Conservation (phyloP, 1,140 invertebrate species). For the Ips nitidus region DNA sequence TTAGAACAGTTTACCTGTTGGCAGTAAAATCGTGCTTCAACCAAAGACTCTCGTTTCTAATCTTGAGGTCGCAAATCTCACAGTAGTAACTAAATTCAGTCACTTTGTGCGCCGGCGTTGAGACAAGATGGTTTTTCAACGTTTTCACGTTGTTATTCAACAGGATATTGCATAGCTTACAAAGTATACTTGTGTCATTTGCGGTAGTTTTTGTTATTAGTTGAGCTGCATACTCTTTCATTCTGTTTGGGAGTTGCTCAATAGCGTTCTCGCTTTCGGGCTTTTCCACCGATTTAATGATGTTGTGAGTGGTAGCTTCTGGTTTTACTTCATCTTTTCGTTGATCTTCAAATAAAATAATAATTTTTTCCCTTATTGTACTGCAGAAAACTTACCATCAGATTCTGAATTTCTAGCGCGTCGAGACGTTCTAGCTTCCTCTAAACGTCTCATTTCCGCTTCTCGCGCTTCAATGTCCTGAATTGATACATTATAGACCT, state of each 20-base stretch:
- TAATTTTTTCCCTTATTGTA: not conserved
- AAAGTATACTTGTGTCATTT: constrained; percentile 14
- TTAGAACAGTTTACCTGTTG: not conserved
- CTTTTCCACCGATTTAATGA: constrained; percentile 35
- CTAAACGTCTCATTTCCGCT: not conserved
- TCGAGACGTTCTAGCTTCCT: not conserved
- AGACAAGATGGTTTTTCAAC: constrained; percentile 34
- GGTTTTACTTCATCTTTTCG: not conserved
- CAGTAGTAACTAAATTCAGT: constrained; percentile 41
- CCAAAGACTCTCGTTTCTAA: constrained; percentile 36
- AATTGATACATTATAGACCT: constrained; percentile 30
- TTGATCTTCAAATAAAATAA: not conserved
- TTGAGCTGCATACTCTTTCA: constrained; percentile 9
- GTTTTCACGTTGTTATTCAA: constrained; percentile 4
- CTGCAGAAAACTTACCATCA: not conserved
- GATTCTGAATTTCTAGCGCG: not conserved
- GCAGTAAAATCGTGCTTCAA: constrained; percentile 31
- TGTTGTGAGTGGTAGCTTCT: constrained; percentile 17
- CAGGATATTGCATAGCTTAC: constrained; percentile 32
- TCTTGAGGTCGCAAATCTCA: constrained; percentile 39
- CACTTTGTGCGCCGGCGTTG: constrained; percentile 11
- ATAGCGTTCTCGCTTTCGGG: constrained; percentile 12
- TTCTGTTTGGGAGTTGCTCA: constrained; percentile 37
- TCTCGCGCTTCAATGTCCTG: not conserved
- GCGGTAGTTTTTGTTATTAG: not conserved